Base-by-base conservation (phyloP, 2,888 invertebrate species). In the Lepidocyrtoides sp. region DNA sequence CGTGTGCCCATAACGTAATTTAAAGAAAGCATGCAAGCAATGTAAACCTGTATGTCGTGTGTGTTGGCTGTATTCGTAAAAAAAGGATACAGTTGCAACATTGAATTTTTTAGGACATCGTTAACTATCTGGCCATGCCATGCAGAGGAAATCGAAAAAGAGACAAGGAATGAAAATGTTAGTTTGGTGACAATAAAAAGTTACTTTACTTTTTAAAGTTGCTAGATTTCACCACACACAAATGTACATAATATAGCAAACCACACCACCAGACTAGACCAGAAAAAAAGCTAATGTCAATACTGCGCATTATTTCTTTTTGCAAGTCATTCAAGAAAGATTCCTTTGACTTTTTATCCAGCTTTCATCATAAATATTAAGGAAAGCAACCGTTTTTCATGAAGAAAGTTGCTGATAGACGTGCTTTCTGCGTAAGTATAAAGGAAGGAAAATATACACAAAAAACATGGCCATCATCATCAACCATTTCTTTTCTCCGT, bases 331-430 rank as follows among this genome's bases (percentile, higher is more conserved):
- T 77, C 77, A 29, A 29, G 23, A 44, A 20, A 7, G 14, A 26
- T 32, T 57, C 36, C 66, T 66, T 83, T 83, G 63, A 83, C 82
- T 83, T 66, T 60, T 83, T 66, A 48, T 83, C 66, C 23, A n/a
- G 23, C 29, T 48, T 63, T 63, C 66, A 26, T 83, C 44, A 44
- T 83, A 44, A 36, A 41, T 75, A 36, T 23, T 44, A 77, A 32
- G 44, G 60, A 60, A 60, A 26, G 1, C 60, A 60, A 26, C 23
- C 60, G 26, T 8, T 23, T 60, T 12, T 20, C 60, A 60, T 12
- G 23, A n/a, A 60, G 12, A 60, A 60, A 60, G 60, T 60, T 60
- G 23, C 17, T 54, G 17, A 17, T 54, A 17, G 54, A 54, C 54
- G 5, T 3, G 23, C 2, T 60, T 0, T 23, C 7, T 60, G 60